Percentiles rank a stretch among this genome's conserved stretches.
Evolutionary conservation across 2,113 vertebrate genomes (phyloP).

Genomic region (Chlamydotis undulata): DNA sequence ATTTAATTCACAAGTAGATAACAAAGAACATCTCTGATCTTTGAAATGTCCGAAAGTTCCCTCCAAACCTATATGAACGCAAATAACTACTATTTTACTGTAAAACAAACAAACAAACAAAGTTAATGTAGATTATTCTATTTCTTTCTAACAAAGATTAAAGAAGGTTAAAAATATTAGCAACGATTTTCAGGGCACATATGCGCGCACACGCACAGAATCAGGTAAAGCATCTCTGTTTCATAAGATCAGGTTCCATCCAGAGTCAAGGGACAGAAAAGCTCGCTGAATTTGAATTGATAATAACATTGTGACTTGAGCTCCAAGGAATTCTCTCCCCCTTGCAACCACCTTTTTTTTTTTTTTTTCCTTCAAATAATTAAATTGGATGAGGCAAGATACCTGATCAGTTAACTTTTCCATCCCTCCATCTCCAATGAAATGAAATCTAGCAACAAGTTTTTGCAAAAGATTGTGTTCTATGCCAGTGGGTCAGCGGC

Average conservation of each 20-base stretch:
- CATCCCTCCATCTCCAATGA: conserved; percentile 44
- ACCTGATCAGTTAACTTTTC: conserved; percentile 47
- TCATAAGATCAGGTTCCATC: conserved; percentile 23
- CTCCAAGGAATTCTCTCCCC: conserved; percentile 20
- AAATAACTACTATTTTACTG: neutral
- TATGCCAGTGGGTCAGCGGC: conserved; percentile 7
- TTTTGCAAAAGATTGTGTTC: neutral
- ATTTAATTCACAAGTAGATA: neutral
- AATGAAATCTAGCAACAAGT: conserved; percentile 50
- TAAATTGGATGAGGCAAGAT: conserved; percentile 51
- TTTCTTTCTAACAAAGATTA: neutral
- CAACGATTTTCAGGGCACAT: neutral
- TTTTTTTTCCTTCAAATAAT: conserved; percentile 26
- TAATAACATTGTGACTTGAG: conserved; percentile 55
- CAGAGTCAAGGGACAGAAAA: conserved; percentile 10
- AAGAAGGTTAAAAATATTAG: neutral
- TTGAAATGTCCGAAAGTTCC: neutral
- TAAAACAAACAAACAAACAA: neutral
- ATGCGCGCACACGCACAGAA: neutral
- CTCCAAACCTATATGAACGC: neutral
- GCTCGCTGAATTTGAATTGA: conserved; percentile 54
- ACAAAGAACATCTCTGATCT: neutral
- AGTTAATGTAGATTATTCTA: neutral
- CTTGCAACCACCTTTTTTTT: neutral
- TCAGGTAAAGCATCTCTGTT: conserved; percentile 16